phyloP scores from a whole-genome alignment of 2,888 invertebrate genomes.

The Antitype chi region DNA sequence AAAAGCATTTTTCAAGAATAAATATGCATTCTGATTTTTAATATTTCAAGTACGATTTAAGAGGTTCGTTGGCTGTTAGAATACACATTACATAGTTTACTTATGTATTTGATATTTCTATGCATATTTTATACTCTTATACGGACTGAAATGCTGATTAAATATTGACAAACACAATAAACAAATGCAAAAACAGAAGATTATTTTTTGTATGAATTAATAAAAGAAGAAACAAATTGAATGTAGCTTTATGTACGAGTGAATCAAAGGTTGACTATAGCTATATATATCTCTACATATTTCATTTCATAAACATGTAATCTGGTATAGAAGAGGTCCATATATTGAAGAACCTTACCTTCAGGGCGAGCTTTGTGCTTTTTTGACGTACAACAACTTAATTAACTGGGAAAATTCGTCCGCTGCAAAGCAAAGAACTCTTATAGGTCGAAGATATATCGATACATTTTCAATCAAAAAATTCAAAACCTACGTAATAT shows the following conservation, averaged over 20 bases:
- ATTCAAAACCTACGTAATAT: not conserved
- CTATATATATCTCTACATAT: not conserved
- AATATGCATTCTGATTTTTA: conserved; percentile 15
- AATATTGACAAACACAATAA: not conserved
- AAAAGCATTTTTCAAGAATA: conserved; percentile 5
- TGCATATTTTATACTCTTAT: not conserved
- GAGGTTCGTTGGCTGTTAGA: not conserved
- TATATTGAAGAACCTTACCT: not conserved
- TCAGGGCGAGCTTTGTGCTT: not conserved
- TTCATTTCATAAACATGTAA: not conserved
- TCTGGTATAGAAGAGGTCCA: not conserved
- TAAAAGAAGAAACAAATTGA: not conserved
- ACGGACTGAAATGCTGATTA: not conserved
- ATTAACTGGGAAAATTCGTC: not conserved
- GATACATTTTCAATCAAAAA: no score
- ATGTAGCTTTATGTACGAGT: not conserved
- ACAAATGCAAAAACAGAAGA: not conserved
- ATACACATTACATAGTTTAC: conserved; percentile 8
- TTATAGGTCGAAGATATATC: not conserved
- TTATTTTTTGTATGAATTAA: not conserved
- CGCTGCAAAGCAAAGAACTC: not conserved
- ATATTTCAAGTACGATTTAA: conserved; percentile 15
- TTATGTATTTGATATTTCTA: conserved; percentile 2
- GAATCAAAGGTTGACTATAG: not conserved
- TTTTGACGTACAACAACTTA: not conserved